Evolutionary conservation across 2,888 invertebrate genomes (phyloP), one percentile per base, ranked within the genome.

Genomic region (Drepana falcataria): DNA sequence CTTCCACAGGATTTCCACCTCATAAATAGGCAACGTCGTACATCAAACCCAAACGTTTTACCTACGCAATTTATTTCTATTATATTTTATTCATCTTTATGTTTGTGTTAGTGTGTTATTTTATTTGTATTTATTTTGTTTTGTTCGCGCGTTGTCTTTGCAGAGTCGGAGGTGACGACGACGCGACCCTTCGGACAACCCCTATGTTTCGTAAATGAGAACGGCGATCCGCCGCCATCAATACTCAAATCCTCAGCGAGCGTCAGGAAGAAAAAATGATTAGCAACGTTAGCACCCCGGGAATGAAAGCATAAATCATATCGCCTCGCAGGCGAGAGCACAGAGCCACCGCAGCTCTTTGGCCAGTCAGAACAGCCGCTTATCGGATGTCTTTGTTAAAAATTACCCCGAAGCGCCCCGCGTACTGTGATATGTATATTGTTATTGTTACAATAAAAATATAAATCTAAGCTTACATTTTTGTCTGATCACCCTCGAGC

Each of bases 181-280:
- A 93, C 93, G 69, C 92, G 95, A 84, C 94, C 95, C 61, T 95
- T 95, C 80, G 96, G 96, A 78, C 95, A 96, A 83, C 96, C 96
- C 59, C 91, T 96, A 84, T 94, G 95, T 92, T 92, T 94, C 83
- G 83, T 91, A 73, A 91, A 91, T 71, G 92, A 92, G 76, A 91
- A 91, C 71, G 91, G 91, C 71, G 91, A 91, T 77, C 88, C 87
- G 65, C 90, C 91, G 75, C 88, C 91, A 70, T 87, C 91, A 63
- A 88, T 91, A 78, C 89, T 91, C 81, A 87, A 89, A 79, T 82
- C 89, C 73, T 85, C 85, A 72, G 87, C 85, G 78, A 91, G 90
- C 83, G 87, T 90, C 78, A 89, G 89, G 82, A 90, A 89, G 87
- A 91, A 85, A 85, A 84, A 89, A 85, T 88, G 83, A 87, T 76